These are phyloP conservation scores for Oscheius onirici DNA, from an alignment of 2,888 invertebrate genomes.

Conservation along the genomic window DNA sequence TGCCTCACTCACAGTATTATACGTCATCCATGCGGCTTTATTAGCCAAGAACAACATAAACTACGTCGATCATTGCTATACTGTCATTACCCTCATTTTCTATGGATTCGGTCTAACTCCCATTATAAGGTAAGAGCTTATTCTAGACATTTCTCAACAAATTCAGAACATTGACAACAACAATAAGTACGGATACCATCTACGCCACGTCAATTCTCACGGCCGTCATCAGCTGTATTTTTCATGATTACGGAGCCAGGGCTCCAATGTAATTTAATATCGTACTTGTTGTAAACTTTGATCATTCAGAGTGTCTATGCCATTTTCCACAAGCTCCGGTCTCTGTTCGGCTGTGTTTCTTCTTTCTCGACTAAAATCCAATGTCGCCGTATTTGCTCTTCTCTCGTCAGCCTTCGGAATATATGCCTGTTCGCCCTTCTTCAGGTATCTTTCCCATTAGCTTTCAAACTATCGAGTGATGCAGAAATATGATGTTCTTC, in stretches of 20 bases:
- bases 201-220: slow-evolving; percentile 89
- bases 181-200: slow-evolving; percentile 96
- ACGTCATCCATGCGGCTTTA: background rate
- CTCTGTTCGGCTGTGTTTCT: slow-evolving; percentile 94
- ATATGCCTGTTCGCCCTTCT: slow-evolving; percentile 64
- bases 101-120: slow-evolving; percentile 91
- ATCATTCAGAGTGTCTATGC: slow-evolving; percentile 82
- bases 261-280: slow-evolving; percentile 77
- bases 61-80: slow-evolving; percentile 71
- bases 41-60: slow-evolving; percentile 3
- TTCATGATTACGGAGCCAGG: slow-evolving; percentile 89
- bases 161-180: slow-evolving; percentile 90
- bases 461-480: no score
- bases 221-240: slow-evolving; percentile 87
- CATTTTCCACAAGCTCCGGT: slow-evolving; percentile 91
- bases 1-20: background rate
- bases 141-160: background rate
- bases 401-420: slow-evolving; percentile 85
- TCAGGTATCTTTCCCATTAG: slow-evolving; percentile 32
- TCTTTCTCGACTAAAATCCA: slow-evolving; percentile 86
- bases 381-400: slow-evolving; percentile 87
- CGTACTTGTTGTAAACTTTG: no score
- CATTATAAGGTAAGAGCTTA: slow-evolving; percentile 75
- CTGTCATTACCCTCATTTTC: slow-evolving; percentile 83
- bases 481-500: slow-evolving; percentile 39